A percentile compares a stretch with the other conserved stretches of the same genome.
These are phyloP conservation scores for Saimiri boliviensis DNA, from an alignment of 2,113 vertebrate species.

Conservation along the genomic window DNA sequence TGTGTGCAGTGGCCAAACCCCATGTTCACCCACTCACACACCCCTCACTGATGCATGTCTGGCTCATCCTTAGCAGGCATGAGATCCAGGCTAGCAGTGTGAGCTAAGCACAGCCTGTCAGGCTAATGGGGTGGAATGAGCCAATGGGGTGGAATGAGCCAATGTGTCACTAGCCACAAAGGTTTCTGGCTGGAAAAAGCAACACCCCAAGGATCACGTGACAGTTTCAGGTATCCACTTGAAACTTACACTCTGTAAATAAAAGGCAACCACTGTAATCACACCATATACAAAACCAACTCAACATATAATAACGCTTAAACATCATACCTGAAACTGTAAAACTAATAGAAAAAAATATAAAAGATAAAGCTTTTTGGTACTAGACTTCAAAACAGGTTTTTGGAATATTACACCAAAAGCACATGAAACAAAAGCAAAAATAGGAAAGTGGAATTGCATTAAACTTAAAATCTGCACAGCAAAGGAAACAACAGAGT, in stretches of 20 bases:
- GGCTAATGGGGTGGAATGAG: too few relatives aligned
- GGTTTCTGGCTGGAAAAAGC: too few relatives aligned
- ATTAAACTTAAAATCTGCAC: neutral
- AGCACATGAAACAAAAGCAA: neutral
- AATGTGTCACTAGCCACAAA: too few relatives aligned
- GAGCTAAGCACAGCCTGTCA: too few relatives aligned
- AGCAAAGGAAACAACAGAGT: neutral
- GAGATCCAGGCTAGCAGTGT: too few relatives aligned
- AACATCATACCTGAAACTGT: neutral
- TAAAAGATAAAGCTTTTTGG: neutral
- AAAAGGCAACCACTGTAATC: neutral
- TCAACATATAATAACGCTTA: neutral
- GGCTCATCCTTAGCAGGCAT: too few relatives aligned
- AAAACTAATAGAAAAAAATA: neutral
- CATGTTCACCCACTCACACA: too few relatives aligned
- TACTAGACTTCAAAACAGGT: neutral
- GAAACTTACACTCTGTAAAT: neutral
- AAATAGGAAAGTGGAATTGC: neutral
- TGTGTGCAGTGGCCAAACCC: too few relatives aligned
- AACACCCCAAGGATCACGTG: too few relatives aligned
- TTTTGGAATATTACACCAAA: neutral
- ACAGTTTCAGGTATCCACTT: neutral
- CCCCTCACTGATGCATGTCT: too few relatives aligned
- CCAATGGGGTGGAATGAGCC: too few relatives aligned
- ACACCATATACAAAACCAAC: neutral